Percentiles rank a stretch among this genome's conserved stretches.
Conservation (phyloP, 2,888 invertebrate genomes). For the Phymatocera aterrima region DNA sequence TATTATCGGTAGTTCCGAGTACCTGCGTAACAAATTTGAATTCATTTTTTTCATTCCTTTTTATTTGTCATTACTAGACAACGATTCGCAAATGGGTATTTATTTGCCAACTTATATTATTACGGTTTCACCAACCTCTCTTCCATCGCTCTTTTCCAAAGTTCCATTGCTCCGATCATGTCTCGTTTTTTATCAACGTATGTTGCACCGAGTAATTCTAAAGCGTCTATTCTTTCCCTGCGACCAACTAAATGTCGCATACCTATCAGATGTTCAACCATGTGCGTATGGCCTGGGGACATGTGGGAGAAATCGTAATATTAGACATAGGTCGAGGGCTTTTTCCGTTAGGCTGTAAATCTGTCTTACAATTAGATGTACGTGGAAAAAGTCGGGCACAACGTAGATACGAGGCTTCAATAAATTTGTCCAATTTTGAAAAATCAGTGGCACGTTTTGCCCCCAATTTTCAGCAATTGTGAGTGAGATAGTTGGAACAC, state of each 20-base stretch:
- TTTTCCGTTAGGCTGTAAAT: no score
- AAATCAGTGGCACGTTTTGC: no score
- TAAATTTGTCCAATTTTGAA: not conserved
- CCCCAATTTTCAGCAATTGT: no score
- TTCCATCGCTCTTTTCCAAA: slow-evolving; percentile 95
- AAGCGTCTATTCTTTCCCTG: slow-evolving; percentile 90
- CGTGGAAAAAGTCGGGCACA: no score
- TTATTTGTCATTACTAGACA: not conserved
- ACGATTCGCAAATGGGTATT: not conserved
- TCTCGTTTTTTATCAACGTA: slow-evolving; percentile 98
- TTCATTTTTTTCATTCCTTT: not conserved
- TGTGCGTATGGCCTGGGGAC: slow-evolving; percentile 87
- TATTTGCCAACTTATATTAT: not conserved
- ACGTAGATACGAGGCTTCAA: no score
- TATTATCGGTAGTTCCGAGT: slow-evolving; percentile 81
- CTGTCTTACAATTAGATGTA: no score
- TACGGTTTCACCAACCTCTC: slow-evolving; percentile 80
- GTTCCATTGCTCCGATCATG: slow-evolving; percentile 91
- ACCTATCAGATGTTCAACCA: slow-evolving; percentile 92
- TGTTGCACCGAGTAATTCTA: slow-evolving; percentile 95
- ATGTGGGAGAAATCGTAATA: not conserved
- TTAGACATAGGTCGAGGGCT: not conserved
- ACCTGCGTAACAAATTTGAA: slow-evolving; percentile 72
- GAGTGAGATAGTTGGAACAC: not conserved
- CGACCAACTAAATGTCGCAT: slow-evolving; percentile 82